These are phyloP conservation scores for Caenorhabditis zanzibari DNA, from an alignment of 2,888 invertebrate genomes.

Conservation along the genomic window DNA sequence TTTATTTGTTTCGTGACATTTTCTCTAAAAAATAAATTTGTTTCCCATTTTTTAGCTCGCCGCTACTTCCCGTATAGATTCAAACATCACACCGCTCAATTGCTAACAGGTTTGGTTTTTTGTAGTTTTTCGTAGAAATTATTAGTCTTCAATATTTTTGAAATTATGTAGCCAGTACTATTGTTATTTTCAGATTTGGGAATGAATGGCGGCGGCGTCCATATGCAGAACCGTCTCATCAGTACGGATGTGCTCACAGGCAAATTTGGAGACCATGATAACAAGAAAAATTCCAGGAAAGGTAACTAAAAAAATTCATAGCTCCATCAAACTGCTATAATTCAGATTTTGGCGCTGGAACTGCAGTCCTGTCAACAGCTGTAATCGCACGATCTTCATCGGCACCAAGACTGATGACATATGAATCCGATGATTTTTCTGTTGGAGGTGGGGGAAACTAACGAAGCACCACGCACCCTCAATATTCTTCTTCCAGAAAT, in stretches of 20 bases:
- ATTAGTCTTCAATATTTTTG: conserved; percentile 6
- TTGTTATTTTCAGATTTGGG: conserved; percentile 37
- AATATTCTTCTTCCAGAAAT: conserved; percentile 75
- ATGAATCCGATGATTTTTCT: conserved; percentile 79
- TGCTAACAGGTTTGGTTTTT: conserved; percentile 77
- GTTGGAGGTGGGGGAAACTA: conserved; percentile 71
- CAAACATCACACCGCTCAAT: conserved; percentile 83
- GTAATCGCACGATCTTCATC: conserved; percentile 84
- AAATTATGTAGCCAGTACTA: neutral
- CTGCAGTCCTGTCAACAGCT: conserved; percentile 83
- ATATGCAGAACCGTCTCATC: conserved; percentile 89
- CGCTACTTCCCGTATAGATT: conserved; percentile 82
- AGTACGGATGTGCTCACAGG: conserved; percentile 97
- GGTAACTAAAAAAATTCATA: conserved; percentile 59
- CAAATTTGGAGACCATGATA: conserved; percentile 73
- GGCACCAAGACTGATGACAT: conserved; percentile 84
- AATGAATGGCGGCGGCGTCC: conserved; percentile 67
- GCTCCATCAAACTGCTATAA: neutral
- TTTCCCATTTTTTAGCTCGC: conserved; percentile 73
- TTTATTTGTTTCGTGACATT: neutral
- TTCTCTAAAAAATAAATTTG: neutral
- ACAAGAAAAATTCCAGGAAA: conserved; percentile 70
- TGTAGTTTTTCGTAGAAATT: conserved; percentile 14
- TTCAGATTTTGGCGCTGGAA: conserved; percentile 70
- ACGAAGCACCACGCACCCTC: neutral